Conservation (phyloP, 2,113 vertebrate species). For the Lutjanus erythropterus region DNA sequence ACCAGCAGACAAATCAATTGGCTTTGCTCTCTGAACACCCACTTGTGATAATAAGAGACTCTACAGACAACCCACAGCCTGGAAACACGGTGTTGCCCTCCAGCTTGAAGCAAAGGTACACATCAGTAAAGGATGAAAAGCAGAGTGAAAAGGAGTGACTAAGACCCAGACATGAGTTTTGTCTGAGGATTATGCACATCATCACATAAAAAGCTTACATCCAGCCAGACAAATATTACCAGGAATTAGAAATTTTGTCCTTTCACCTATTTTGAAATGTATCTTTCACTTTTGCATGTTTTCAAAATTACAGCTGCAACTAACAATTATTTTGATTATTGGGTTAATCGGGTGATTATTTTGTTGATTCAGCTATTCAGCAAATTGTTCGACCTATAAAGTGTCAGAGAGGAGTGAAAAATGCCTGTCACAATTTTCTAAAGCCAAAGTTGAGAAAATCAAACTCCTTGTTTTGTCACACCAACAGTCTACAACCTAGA, state of each 20-base stretch:
- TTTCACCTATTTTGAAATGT: conserved; percentile 13
- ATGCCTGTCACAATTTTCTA: not conserved
- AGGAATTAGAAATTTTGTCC: not conserved
- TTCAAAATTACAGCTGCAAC: not conserved
- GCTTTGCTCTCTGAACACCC: conserved; percentile 80
- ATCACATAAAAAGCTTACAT: conserved; percentile 27
- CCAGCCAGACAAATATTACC: conserved; percentile 18
- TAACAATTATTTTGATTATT: not conserved
- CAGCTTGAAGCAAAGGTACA: conserved; percentile 51
- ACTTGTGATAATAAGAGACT: conserved; percentile 83
- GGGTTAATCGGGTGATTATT: not conserved
- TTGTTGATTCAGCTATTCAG: not conserved
- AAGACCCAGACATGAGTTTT: conserved; percentile 56
- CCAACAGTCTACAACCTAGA: not conserved
- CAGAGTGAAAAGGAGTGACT: conserved; percentile 50
- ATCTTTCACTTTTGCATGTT: not conserved
- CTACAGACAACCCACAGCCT: conserved; percentile 73
- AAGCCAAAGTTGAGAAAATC: not conserved
- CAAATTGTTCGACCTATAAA: not conserved
- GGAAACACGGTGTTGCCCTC: conserved; percentile 58
- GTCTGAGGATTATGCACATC: conserved; percentile 53
- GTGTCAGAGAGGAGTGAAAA: no score
- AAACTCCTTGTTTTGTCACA: not conserved
- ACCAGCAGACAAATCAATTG: conserved; percentile 85
- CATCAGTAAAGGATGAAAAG: conserved; percentile 60